Evolutionary conservation across 2,113 vertebrate genomes (phyloP), one percentile per base, ranked within the genome.

Genomic region (Nansenia antarctica): DNA sequence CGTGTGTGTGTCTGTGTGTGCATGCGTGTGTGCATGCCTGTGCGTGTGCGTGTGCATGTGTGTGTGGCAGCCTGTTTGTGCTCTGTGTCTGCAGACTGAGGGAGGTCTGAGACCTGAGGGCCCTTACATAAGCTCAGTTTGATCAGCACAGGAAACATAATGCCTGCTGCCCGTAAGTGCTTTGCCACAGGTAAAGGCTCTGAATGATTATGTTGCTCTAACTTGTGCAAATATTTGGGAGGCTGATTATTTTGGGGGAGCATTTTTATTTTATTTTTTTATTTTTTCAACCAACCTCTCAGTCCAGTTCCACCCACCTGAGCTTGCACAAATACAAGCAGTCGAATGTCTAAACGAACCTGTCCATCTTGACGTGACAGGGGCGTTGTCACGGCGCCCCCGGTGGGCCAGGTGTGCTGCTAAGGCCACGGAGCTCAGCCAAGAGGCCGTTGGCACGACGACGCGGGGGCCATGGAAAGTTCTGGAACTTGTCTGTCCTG

Each of bases 181-280:
- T 30, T 11, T 18, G 18, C 30, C 39, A 67, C 62, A 74, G 76
- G 69, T 73, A 68, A 9, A 30, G 53, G 34, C 80, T 64, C 76
- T 85, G 71, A 76, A 68, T 77, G 55, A 76, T 82, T 79, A 74
- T 81, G 75, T 79, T 81, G 65, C 76, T 79, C 30, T 76, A 75
- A 76, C 76, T 82, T 84, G 57, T 68, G 64, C 63, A 84, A 84
- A 82, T 82, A 79, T 81, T 86, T 84, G 70, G 11, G 42, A 65
- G 66, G 70, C 70, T 81, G 74, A 74, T 79, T 75, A 76, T 86
- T 82, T 79, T 76, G 62, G 61, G 54, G 22, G 53, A 9, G 22
- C 18, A n/a, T 64, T 65, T 27, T 47, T 59, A n/a, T 15, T 8
- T 45, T 63, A 14, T 62, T 55, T 24, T 55, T 24, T 12, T 61